Conservation (phyloP, 1,140 invertebrate genomes). For the Formica selysi region DNA sequence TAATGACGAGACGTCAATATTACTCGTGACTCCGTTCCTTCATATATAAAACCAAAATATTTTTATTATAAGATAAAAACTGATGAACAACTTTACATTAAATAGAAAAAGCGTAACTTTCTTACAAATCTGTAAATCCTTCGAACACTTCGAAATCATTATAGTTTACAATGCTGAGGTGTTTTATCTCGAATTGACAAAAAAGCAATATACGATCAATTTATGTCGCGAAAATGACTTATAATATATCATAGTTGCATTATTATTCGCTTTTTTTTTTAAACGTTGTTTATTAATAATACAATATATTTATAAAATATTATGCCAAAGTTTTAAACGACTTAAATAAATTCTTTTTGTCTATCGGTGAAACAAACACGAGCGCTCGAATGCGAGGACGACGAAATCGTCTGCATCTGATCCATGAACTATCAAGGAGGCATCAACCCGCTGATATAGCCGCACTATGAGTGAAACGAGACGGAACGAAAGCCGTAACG, state of each 20-base stretch:
- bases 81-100: conserved; percentile 9
- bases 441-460: neutral
- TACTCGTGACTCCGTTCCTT: neutral
- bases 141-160: conserved; percentile 5
- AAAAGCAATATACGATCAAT: conserved; percentile 9
- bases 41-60: neutral
- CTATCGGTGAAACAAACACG: neutral
- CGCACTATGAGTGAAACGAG: conserved; percentile 22
- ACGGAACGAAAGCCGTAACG: conserved; percentile 57
- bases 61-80: conserved; percentile 44
- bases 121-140: conserved; percentile 15
- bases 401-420: neutral
- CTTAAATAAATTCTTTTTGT: neutral
- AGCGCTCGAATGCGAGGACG: neutral
- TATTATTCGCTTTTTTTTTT: neutral
- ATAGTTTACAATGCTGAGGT: conserved; percentile 3
- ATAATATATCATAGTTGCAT: neutral
- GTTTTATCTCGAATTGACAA: neutral
- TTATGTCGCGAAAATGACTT: neutral
- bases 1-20: neutral
- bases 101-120: conserved; percentile 11
- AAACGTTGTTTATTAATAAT: neutral
- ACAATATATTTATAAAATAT: neutral
- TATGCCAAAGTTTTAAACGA: neutral
- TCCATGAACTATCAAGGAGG: neutral